Base-by-base conservation (phyloP, 2,797 vertebrate species). In the Clarias fuscus region DNA sequence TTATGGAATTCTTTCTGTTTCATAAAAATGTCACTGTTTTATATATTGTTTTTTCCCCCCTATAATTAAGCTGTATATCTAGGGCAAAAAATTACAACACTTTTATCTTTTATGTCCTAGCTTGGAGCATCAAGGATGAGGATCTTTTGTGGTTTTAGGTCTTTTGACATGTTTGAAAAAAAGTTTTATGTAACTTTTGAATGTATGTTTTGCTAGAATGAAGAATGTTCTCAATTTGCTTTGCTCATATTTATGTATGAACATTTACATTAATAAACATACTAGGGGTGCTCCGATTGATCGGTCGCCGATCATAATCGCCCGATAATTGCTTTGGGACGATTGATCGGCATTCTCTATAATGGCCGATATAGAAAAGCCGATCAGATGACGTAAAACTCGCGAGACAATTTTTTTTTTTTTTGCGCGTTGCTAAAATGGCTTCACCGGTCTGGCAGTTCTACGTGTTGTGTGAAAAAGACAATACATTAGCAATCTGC, bases 101-200 rank as follows among this genome's bases (percentile, higher is more conserved):
- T 40, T 65, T 76, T 15, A 53, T 59, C 17, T 84, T 79, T 85
- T 88, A 78, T 61, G 14, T 64, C 20, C 78, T 79, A n/a, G 70
- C 24, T 59, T 3, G 56, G 58, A 64, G 67, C 59, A 73, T 80
- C n/a, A 75, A 22, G 33, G n/a, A 84, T 37, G 53, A 14, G 43
- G 27, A 15, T 76, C 76, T 83, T 84, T 80, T 83, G 67, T 86
- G 68, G 67, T 81, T 86, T 80, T 53, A 78, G 82, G 15, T 33
- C 53, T 68, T 83, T 62, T 76, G n/a, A 68, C 73, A 83, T 83
- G 53, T 82, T 18, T 79, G 14, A 73, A 59, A 48, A 61, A 30
- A 48, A 71, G 30, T 33, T 40, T 79, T 65, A 37, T 13, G 18
- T 10, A 59, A 15, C 2, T 53, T 83, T 83, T 82, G 68, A 75